Evolutionary conservation across 64 coral and sea anemone species (phyloP).

Genomic region (Pocillopora verrucosa): DNA sequence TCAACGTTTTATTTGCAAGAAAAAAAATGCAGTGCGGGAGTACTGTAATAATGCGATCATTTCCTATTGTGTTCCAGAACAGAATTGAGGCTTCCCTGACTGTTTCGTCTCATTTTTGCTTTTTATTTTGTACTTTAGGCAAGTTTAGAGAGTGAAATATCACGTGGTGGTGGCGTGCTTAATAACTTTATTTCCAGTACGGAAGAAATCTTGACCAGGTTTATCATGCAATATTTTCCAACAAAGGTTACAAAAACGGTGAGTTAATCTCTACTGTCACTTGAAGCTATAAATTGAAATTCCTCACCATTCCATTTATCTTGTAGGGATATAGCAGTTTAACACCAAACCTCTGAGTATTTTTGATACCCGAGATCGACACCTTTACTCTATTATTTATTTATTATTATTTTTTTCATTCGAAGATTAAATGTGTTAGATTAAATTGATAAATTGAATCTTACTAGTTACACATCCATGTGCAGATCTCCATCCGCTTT

Average conservation of each 20-base stretch:
- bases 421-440: no score
- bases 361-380: no score
- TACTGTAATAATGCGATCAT: no score
- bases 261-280: background rate
- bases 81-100: background rate
- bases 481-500: no score
- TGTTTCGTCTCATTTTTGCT: background rate
- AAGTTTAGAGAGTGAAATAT: conserved; percentile 89
- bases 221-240: conserved; percentile 88
- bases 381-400: no score
- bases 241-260: conserved; percentile 79
- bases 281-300: background rate
- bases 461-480: no score
- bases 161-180: conserved; percentile 61
- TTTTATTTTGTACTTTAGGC: conserved; percentile 53
- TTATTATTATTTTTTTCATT: no score
- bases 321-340: no score
- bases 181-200: conserved; percentile 78
- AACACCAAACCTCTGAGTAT: no score
- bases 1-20: no score
- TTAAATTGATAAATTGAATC: no score
- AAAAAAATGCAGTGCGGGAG: no score
- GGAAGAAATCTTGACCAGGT: conserved; percentile 83
- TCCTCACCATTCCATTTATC: background rate
- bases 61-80: background rate